Evolutionary conservation across 2,888 invertebrate genomes (phyloP), one percentile per base, ranked within the genome.

Genomic region (Apocheima hispidaria): DNA sequence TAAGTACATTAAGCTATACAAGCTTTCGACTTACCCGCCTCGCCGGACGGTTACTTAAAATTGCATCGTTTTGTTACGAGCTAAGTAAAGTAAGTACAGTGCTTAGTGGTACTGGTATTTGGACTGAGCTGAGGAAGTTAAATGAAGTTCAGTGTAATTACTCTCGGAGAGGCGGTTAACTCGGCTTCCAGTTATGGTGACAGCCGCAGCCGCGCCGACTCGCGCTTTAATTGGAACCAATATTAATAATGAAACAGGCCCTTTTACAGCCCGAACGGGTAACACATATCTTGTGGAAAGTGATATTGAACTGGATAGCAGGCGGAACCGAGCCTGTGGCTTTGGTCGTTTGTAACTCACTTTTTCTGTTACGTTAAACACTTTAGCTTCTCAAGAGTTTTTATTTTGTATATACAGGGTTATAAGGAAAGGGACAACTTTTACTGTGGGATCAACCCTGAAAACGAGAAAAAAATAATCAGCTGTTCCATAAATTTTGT

Each of bases 71-170:
- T 86, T 86, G 87, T 86, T 86, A 85, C 82, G 82, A 81, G 77
- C 82, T 86, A 84, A 88, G 85, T 83, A 82, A 84, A 85, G 86
- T 84, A 85, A 87, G 87, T 86, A 84, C 81, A 80, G 84, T 83
- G 82, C 87, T 90, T 88, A 88, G 88, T 80, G 86, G 87, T 81
- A 78, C 83, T 83, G 84, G 84, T 86, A 87, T 88, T 88, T 85
- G 84, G 87, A 84, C 83, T 80, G 84, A 86, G 88, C 86, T 80
- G 83, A 83, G 88, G 85, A 90, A 90, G 87, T 90, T 90, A 88
- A 89, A 90, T 91, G 88, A 88, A 89, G 85, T 90, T 88, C 83
- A 78, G 83, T 85, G 86, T 88, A 90, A 90, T 90, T 90, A 88
- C 87, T 89, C 89, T 86, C 85, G 69, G 83, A 84, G 86, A 82